Base-by-base conservation (phyloP, 92 coral and sea anemone genomes). In the Diadumene lineata region DNA sequence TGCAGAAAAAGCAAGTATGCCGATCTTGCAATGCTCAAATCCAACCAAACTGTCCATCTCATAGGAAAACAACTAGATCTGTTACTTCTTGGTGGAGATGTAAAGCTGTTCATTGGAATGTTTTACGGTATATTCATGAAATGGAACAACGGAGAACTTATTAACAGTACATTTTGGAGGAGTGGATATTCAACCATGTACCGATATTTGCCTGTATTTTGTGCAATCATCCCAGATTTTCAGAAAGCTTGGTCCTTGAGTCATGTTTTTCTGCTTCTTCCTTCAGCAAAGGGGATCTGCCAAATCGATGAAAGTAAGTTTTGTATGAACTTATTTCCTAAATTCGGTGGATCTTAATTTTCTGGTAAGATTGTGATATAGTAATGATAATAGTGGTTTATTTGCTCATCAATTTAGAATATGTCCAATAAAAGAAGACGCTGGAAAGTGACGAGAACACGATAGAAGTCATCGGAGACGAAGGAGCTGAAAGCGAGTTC, bases 221-320 rank as follows among this genome's bases (percentile, higher is more conserved):
- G 23, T 7, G n/a, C n/a, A n/a, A n/a, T n/a, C n/a, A n/a, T n/a
- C n/a, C n/a, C n/a, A n/a, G n/a, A n/a, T n/a, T n/a, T n/a, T n/a
- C n/a, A n/a, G n/a, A n/a, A n/a, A n/a, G n/a, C n/a, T n/a, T n/a
- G n/a, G n/a, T n/a, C n/a, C n/a, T n/a, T n/a, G n/a, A n/a, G n/a
- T n/a, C n/a, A n/a, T 38, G 13, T 38, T 38, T 38, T 38, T 13
- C 48, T 38, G 6, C 7, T 38, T 13, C 13, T 38, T 13, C 13
- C 48, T 38, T 6, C 7, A 38, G 48, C 48, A 4, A 38, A 38
- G 13, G 48, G 48, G 13, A 13, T 58, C 4, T 58, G 64, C 15
- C 64, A 58, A 58, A 58, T 1, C 6, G 64, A 58, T 3, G 64
- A 58, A 22, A 22, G 64, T 58, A 58, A 58, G 64, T n/a, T n/a